Evolutionary conservation across 35 echinoderm and acorn worm genomes (phyloP).

Genomic region (Eucidaris tribuloides): DNA sequence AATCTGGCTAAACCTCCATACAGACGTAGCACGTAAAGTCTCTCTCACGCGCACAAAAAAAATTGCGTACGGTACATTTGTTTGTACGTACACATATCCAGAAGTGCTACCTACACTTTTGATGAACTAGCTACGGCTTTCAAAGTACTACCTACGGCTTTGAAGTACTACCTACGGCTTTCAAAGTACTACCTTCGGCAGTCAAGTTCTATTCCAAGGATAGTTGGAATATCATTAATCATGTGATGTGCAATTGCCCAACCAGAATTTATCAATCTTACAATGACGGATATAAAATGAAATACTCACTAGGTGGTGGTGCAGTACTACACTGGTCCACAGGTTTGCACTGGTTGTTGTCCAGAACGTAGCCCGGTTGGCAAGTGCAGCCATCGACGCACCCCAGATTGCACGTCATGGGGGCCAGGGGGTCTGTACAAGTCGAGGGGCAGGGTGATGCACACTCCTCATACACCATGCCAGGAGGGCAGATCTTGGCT

Average conservation of each 20-base stretch:
- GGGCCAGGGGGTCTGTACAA: neutral
- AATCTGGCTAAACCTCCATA: too few species aligned
- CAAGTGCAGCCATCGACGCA: neutral
- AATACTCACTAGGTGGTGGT: neutral
- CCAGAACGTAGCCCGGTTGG: neutral
- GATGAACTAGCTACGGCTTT: too few species aligned
- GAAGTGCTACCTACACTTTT: too few species aligned
- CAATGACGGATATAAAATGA: neutral
- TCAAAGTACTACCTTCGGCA: neutral
- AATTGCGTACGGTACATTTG: too few species aligned
- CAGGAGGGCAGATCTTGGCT: neutral
- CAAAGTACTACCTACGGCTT: too few species aligned
- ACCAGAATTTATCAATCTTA: neutral
- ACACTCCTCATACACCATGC: neutral
- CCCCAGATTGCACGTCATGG: neutral
- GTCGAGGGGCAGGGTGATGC: neutral
- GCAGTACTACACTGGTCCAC: neutral
- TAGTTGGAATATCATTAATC: neutral
- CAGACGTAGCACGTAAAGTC: too few species aligned
- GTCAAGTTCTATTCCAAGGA: neutral
- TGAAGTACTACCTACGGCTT: neutral
- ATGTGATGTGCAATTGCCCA: neutral
- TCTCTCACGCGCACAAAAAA: too few species aligned
- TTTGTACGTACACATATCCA: too few species aligned
- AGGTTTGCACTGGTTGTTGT: neutral